Base-by-base conservation (phyloP, 2,113 vertebrate genomes). In the Prunella himalayana region DNA sequence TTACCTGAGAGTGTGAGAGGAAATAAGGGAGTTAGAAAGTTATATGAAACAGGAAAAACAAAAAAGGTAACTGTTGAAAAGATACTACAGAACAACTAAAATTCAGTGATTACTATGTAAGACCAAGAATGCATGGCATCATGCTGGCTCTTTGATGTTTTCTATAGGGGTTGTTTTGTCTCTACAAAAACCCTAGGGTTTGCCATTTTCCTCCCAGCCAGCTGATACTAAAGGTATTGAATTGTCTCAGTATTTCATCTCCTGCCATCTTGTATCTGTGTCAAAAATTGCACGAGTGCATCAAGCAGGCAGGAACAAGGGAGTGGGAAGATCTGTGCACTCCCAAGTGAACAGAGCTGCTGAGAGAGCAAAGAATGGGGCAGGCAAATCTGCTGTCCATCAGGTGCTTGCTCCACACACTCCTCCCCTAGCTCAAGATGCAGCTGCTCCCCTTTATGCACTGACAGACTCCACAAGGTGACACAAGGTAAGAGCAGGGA, bases 191-290 rank as follows among this genome's bases (percentile, higher is more conserved):
- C 13, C 7, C 4, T 13, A 41, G 13, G 7, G 24, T 61, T 72
- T 81, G n/a, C 33, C 54, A 28, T 73, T 89, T 90, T 87, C 35
- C 12, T 71, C 44, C 35, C 21, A 63, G 28, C 49, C 60, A 59
- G 61, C 8, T 75, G 33, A 61, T 37, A 65, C 28, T 63, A 37
- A 75, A 93, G 57, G 45, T 51, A 90, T 3, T 14, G 9, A 68
- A 76, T 83, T 82, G 86, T 88, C 93, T 88, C 76, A 79, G 63
- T 68, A 82, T 82, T 63, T 82, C 50, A 65, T 65, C 37, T 57
- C n/a, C 45, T 49, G 53, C 41, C 0, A 0, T 15, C 57, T 64
- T 44, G 28, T 20, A 53, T 27, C 41, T 12, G 4, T 25, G 39
- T 61, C 54, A 88, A 83, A 88, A 90, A 88, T 77, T 1, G 10